A percentile compares a stretch with the other conserved stretches of the same genome.
phyloP scores from a whole-genome alignment of 64 coral and sea anemone species.

The Montipora efflorescens region DNA sequence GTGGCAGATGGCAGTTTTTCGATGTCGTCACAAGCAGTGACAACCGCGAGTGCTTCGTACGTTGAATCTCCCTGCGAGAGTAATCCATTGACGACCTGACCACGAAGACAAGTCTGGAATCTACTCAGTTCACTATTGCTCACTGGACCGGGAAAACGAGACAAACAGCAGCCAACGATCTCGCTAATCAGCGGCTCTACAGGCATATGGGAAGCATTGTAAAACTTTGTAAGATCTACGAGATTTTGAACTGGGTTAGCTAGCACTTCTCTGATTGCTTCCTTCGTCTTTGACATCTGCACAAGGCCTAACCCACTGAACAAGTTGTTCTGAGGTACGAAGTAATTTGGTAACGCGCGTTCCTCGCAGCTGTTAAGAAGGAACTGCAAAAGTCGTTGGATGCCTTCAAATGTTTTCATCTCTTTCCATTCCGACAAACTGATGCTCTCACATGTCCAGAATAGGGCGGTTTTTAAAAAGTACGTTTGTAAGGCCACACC shows the following conservation, averaged over 20 bases:
- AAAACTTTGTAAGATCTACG: conserved; percentile 26
- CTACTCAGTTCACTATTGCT: not conserved
- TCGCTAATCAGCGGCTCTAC: conserved; percentile 6
- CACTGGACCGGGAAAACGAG: conserved; percentile 5
- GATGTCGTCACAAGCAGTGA: conserved; percentile 14
- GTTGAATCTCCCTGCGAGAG: conserved; percentile 25
- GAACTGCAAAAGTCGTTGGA: conserved; percentile 12
- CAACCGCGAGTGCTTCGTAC: conserved; percentile 29
- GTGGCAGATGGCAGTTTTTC: not conserved
- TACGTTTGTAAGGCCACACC: conserved; percentile 18
- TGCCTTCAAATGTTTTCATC: conserved; percentile 35
- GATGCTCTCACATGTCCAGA: conserved; percentile 26
- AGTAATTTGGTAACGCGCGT: conserved; percentile 19
- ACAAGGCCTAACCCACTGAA: conserved; percentile 25
- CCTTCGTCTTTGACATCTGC: conserved; percentile 26
- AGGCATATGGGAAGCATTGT: conserved; percentile 30
- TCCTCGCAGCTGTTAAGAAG: conserved; percentile 25
- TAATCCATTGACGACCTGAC: conserved; percentile 17
- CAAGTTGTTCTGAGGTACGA: conserved; percentile 26
- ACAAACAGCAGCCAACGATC: conserved; percentile 21
- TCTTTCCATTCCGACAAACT: conserved; percentile 23
- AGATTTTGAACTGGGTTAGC: conserved; percentile 27
- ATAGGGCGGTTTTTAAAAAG: conserved; percentile 24
- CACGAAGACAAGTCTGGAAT: conserved; percentile 29
- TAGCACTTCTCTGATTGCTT: conserved; percentile 32